A percentile compares a stretch with the other conserved stretches of the same genome.
Evolutionary conservation across 2,888 invertebrate genomes (phyloP).

Genomic region (Mesochorus sp.): DNA sequence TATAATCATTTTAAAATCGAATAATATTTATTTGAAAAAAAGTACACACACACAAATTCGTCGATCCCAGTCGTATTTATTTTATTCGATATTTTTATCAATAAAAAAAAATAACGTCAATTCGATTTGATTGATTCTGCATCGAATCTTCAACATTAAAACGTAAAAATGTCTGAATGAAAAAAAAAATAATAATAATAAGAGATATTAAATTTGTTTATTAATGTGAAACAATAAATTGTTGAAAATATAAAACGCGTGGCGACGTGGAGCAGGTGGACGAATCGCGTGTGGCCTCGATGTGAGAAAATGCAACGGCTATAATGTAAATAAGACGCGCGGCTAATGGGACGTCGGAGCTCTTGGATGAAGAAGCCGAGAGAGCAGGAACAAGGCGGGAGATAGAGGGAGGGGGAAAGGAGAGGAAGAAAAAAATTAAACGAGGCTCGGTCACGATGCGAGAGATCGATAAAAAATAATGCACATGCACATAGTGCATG

Average conservation of each 20-base stretch:
- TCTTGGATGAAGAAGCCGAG: constrained; percentile 28
- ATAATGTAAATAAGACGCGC: constrained; percentile 49
- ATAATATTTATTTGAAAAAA: too few species aligned
- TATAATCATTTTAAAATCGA: too few species aligned
- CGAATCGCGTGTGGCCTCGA: constrained; percentile 57
- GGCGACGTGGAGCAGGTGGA: constrained; percentile 30
- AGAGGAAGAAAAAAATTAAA: neutral
- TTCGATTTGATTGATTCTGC: neutral
- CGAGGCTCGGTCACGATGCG: constrained; percentile 22
- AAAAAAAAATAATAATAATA: neutral
- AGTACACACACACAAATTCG: too few species aligned
- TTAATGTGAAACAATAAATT: neutral
- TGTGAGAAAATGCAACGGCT: constrained; percentile 42
- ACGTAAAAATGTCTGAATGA: too few species aligned
- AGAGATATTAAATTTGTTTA: neutral
- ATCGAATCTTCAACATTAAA: too few species aligned
- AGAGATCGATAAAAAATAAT: too few species aligned
- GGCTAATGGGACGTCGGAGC: constrained; percentile 43
- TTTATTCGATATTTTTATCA: too few species aligned
- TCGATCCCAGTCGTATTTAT: too few species aligned
- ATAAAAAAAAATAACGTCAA: too few species aligned
- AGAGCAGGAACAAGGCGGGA: neutral
- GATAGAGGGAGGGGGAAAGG: neutral
- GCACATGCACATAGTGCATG: too few species aligned
- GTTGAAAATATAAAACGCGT: neutral